A percentile compares a stretch with the other conserved stretches of the same genome.
These are phyloP conservation scores for Acleris cristana DNA, from an alignment of 2,888 invertebrate genomes.

Conservation along the genomic window DNA sequence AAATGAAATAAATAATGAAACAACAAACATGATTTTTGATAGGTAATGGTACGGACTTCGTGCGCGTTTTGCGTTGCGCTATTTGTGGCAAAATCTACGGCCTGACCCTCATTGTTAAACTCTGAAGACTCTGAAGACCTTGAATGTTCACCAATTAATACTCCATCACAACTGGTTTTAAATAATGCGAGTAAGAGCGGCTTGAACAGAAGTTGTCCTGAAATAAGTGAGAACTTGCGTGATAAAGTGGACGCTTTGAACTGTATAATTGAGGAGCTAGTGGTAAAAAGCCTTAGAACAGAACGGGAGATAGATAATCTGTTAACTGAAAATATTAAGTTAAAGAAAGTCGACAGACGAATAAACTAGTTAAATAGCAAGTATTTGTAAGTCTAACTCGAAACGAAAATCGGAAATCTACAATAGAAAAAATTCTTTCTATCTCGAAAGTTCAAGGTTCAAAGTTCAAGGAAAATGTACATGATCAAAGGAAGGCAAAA, in stretches of 20 bases:
- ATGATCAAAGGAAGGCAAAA: neutral
- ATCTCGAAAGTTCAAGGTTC: neutral
- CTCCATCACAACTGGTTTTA: too few species aligned
- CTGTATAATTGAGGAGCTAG: neutral
- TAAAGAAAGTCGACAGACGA: neutral
- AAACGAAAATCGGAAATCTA: neutral
- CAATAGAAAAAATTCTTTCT: neutral
- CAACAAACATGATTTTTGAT: too few species aligned
- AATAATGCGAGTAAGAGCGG: too few species aligned
- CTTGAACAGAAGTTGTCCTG: constrained; percentile 15
- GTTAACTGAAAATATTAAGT: neutral
- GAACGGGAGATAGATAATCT: constrained; percentile 3
- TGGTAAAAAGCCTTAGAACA: neutral
- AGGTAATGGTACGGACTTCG: too few species aligned
- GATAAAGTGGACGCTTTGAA: neutral
- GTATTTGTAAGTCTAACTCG: neutral
- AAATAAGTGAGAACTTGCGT: neutral
- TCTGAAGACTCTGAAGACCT: too few species aligned
- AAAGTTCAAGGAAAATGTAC: neutral
- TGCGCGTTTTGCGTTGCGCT: too few species aligned
- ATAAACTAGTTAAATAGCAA: neutral
- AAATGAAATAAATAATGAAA: too few species aligned
- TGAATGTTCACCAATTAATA: too few species aligned
- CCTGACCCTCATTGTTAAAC: too few species aligned
- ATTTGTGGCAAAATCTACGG: too few species aligned